Evolutionary conservation across 2,113 vertebrate genomes (phyloP).

Genomic region (Hemibagrus wyckioides): DNA sequence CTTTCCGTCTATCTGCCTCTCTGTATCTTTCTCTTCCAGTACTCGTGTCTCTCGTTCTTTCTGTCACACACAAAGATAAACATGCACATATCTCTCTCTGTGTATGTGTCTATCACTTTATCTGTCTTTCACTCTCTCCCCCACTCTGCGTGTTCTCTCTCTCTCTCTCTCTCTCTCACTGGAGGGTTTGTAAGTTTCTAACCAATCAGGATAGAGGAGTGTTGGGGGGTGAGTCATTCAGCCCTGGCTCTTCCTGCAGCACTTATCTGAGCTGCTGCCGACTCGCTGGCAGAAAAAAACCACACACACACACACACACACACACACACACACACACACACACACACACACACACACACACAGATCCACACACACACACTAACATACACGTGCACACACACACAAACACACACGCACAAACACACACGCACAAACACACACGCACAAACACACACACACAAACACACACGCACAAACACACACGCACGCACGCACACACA

Average conservation of each 20-base stretch:
- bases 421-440: not conserved
- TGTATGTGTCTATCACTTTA: too few relatives aligned
- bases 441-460: too few relatives aligned
- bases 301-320: not conserved
- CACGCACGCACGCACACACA: not conserved
- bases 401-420: not conserved
- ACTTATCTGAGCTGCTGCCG: slow-evolving; percentile 37
- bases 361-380: not conserved
- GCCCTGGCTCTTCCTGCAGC: slow-evolving; percentile 1
- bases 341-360: not conserved
- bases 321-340: not conserved
- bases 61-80: not conserved
- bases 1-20: not conserved
- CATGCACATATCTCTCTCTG: not conserved
- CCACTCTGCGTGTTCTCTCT: not conserved
- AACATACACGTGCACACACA: not conserved
- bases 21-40: not conserved
- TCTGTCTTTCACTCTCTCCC: not conserved
- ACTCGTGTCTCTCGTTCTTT: not conserved
- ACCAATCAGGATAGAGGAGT: slow-evolving; percentile 46
- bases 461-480: not conserved
- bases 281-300: not conserved
- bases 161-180: not conserved
- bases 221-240: slow-evolving; percentile 39
- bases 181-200: slow-evolving; percentile 10